Evolutionary conservation across 1,140 invertebrate genomes (phyloP).

Genomic region (Drosophila bocki): DNA sequence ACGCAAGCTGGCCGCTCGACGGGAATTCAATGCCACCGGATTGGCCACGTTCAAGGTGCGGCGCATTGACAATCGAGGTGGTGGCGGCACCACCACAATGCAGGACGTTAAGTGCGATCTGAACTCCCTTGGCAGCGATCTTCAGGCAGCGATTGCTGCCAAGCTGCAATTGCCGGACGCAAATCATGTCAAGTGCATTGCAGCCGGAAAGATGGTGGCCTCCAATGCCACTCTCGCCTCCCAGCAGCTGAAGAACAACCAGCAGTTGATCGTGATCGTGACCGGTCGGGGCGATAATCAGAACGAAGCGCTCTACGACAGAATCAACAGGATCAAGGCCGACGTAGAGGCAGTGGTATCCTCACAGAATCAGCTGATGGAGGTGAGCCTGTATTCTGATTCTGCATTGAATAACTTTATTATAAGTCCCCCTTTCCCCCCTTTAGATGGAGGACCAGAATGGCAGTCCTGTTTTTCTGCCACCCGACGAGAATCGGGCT

Average conservation of each 20-base stretch:
- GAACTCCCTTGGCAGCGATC: conserved; percentile 85
- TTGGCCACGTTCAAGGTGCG: conserved; percentile 79
- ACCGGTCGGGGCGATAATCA: conserved; percentile 84
- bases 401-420: background rate
- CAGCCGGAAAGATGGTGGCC: conserved; percentile 88
- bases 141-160: conserved; percentile 87
- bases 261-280: conserved; percentile 88
- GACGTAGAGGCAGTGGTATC: conserved; percentile 74
- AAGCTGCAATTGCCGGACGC: conserved; percentile 78
- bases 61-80: conserved; percentile 64
- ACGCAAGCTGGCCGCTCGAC: conserved; percentile 88
- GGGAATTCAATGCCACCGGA: conserved; percentile 88
- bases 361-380: conserved; percentile 68
- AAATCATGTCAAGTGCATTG: conserved; percentile 88
- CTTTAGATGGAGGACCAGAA: conserved; percentile 91
- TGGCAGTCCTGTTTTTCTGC: conserved; percentile 89
- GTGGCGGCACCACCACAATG: conserved; percentile 68
- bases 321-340: conserved; percentile 69
- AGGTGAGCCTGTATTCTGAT: conserved; percentile 41
- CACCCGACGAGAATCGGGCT: conserved; percentile 88
- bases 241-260: conserved; percentile 89
- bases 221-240: conserved; percentile 85
- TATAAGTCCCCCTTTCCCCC: background rate
- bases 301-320: conserved; percentile 65
- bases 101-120: conserved; percentile 74